These are phyloP conservation scores for Chrysemys picta DNA, from an alignment of 2,113 vertebrate species.

Conservation along the genomic window DNA sequence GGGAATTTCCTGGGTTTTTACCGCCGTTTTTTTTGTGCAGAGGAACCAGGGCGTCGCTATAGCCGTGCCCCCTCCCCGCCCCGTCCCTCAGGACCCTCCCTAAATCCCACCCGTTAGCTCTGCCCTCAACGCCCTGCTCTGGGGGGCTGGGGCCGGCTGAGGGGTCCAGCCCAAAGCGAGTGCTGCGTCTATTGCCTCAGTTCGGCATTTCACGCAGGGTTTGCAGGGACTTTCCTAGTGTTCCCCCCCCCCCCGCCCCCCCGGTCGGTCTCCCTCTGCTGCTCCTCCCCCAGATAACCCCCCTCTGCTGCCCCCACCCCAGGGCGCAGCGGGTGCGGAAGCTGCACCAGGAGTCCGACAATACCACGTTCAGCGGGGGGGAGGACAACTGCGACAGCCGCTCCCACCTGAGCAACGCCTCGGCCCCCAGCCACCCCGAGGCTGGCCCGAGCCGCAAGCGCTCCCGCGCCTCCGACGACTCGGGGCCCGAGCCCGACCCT, in stretches of 20 bases:
- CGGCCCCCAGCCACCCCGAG: conserved; percentile 81
- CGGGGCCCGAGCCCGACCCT: conserved; percentile 71
- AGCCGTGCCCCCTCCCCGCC: too few species aligned
- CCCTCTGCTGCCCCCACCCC: neutral
- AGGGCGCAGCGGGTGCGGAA: conserved; percentile 89
- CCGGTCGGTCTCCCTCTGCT: too few species aligned
- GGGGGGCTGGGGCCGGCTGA: too few species aligned
- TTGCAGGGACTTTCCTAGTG: neutral
- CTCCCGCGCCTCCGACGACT: conserved; percentile 82
- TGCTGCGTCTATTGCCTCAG: too few species aligned
- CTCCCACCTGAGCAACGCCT: conserved; percentile 83
- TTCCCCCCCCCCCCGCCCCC: neutral
- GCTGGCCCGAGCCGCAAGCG: conserved; percentile 80
- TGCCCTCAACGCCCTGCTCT: neutral
- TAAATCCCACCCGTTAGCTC: neutral
- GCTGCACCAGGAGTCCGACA: conserved; percentile 84
- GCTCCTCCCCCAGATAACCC: neutral
- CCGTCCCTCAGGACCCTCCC: too few species aligned
- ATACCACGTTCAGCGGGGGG: conserved; percentile 90
- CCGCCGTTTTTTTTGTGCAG: neutral
- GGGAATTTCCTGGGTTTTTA: neutral
- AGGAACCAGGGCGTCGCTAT: neutral
- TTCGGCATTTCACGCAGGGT: neutral
- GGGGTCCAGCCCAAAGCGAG: too few species aligned
- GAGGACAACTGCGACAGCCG: conserved; percentile 87